Evolutionary conservation across 30 jellyfish, hydroid and myxozoan species (phyloP).

Genomic region (Chrysaora quinquecirrha): DNA sequence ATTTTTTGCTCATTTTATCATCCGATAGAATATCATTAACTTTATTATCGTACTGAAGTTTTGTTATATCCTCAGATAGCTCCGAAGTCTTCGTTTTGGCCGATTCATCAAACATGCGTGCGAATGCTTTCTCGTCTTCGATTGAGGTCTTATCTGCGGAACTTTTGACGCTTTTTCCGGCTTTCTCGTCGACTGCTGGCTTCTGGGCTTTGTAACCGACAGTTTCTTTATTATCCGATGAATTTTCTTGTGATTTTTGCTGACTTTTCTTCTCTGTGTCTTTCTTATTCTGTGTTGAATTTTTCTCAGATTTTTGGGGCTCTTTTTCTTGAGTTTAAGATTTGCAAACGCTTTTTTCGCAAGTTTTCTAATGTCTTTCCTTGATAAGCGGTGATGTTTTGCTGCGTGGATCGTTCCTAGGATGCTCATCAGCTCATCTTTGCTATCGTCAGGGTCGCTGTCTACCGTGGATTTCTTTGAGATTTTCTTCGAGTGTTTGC

Average conservation of each 20-base stretch:
- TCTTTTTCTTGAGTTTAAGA: conserved; percentile 47
- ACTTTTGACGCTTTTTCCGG: neutral
- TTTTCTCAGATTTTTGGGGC: neutral
- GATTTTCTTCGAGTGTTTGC: conserved; percentile 36
- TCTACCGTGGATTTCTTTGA: conserved; percentile 20
- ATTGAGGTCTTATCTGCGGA: conserved; percentile 33
- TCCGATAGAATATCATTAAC: conserved; percentile 64
- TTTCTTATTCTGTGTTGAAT: no score
- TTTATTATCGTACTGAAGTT: conserved; percentile 41
- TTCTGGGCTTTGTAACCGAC: no score
- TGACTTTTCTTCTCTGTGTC: conserved; percentile 15
- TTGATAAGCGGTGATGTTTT: conserved; percentile 84
- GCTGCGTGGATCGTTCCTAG: conserved; percentile 80
- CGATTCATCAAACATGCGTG: conserved; percentile 49
- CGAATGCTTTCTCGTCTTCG: conserved; percentile 68
- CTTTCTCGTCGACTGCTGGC: conserved; percentile 1
- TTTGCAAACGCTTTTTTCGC: conserved; percentile 97
- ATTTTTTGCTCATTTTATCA: conserved; percentile 65
- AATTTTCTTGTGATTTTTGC: neutral
- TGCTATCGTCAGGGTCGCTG: conserved; percentile 30
- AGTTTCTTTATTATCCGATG: no score
- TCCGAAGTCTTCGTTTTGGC: conserved; percentile 67
- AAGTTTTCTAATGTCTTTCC: conserved; percentile 89
- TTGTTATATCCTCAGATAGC: conserved; percentile 79
- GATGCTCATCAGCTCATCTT: conserved; percentile 79